phyloP scores from a whole-genome alignment of 2,113 vertebrate species.

The Stigmatopora argus region DNA sequence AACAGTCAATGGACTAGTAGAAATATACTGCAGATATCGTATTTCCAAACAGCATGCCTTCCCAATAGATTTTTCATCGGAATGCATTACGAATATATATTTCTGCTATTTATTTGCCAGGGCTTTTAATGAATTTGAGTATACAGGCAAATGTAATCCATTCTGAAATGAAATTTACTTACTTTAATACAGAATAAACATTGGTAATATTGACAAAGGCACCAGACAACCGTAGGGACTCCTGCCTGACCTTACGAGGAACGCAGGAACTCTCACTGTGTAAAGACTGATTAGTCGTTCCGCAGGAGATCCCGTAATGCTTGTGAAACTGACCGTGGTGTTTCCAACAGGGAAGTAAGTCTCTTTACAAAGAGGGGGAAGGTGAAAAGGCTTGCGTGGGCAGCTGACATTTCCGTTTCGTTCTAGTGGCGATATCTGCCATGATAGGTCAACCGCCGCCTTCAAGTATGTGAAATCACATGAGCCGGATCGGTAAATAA shows the following conservation, averaged over 20 bases:
- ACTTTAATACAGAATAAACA: neutral
- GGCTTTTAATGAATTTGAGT: neutral
- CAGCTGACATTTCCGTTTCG: slow-evolving; percentile 35
- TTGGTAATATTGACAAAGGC: neutral
- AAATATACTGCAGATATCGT: neutral
- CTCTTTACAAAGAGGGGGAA: slow-evolving; percentile 32
- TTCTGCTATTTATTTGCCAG: neutral
- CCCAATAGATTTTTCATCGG: neutral
- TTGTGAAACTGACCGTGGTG: slow-evolving; percentile 36
- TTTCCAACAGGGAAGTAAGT: slow-evolving; percentile 48
- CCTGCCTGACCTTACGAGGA: neutral
- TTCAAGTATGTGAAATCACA: slow-evolving; percentile 16
- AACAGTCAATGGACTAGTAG: neutral
- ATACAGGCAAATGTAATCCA: neutral
- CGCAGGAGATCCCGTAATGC: slow-evolving; percentile 14
- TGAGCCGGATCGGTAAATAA: slow-evolving; percentile 2
- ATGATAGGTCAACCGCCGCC: slow-evolving; percentile 6
- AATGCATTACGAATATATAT: neutral
- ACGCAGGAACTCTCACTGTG: neutral
- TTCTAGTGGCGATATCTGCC: slow-evolving; percentile 6
- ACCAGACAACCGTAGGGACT: neutral
- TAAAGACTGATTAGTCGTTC: slow-evolving; percentile 4
- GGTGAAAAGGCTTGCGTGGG: slow-evolving; percentile 24
- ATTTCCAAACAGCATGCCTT: neutral
- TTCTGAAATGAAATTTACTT: neutral